Evolutionary conservation across 2,113 vertebrate genomes (phyloP).

Genomic region (Apodemus speciosus): DNA sequence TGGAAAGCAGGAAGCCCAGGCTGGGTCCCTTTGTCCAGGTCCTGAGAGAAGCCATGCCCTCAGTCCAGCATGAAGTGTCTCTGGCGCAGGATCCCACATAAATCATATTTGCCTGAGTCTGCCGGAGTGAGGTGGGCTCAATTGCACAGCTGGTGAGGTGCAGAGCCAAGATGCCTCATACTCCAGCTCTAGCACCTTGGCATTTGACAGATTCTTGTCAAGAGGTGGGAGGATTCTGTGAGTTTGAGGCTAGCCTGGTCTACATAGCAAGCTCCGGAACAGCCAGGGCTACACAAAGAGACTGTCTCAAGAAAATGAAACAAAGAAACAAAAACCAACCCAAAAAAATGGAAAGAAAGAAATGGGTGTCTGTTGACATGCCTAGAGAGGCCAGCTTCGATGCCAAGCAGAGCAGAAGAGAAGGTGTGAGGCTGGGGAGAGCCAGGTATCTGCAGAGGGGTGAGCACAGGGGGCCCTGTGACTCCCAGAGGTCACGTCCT

Average conservation of each 20-base stretch:
- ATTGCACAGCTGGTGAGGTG: not conserved
- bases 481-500: not conserved
- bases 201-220: not conserved
- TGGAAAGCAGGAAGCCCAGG: not conserved
- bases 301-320: not conserved
- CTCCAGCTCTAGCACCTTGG: not conserved
- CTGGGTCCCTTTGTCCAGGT: fast-evolving
- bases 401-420: not conserved
- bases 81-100: not conserved
- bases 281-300: not conserved
- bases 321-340: not conserved
- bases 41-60: not conserved
- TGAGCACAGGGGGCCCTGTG: not conserved
- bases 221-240: not conserved
- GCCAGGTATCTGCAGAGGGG: not conserved
- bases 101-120: not conserved
- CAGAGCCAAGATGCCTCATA: no score
- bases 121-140: not conserved
- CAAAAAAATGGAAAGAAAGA: not conserved
- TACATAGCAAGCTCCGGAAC: not conserved
- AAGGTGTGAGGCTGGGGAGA: not conserved
- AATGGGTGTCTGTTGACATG: not conserved
- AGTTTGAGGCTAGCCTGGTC: not conserved
- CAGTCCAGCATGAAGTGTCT: not conserved
- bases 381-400: no score